Evolutionary conservation across 2,888 invertebrate species (phyloP).

Genomic region (Meiosimyza decipiens): DNA sequence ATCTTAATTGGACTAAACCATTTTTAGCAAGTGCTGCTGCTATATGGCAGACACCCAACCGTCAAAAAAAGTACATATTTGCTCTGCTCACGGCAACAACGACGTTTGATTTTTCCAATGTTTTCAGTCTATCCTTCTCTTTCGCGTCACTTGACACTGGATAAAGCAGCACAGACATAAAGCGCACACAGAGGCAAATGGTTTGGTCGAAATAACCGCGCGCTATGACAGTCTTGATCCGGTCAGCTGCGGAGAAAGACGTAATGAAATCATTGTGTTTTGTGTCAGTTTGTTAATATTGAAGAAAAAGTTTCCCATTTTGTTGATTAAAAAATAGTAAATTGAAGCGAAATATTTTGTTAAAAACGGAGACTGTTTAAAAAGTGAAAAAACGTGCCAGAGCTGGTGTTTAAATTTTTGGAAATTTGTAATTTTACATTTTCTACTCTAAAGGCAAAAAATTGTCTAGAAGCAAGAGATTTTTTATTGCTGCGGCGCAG

Average conservation of each 20-base stretch:
- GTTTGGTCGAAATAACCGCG: conserved; percentile 51
- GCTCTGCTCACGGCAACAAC: neutral
- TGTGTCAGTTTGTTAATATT: conserved; percentile 12
- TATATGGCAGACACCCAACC: conserved; percentile 19
- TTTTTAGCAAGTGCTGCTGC: neutral
- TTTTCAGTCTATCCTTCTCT: neutral
- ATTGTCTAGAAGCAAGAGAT: conserved; percentile 15
- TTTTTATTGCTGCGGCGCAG: neutral
- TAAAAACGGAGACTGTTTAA: conserved; percentile 36
- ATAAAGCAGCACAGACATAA: neutral
- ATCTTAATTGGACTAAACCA: conserved; percentile 20
- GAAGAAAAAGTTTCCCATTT: conserved; percentile 43
- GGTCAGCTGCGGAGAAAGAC: conserved; percentile 70
- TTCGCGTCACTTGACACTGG: neutral
- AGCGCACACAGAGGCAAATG: conserved; percentile 42
- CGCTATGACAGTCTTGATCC: conserved; percentile 71
- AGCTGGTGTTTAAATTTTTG: too few relatives aligned
- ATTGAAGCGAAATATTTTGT: neutral
- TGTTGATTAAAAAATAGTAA: conserved; percentile 34
- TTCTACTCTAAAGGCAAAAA: neutral
- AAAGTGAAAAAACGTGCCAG: neutral
- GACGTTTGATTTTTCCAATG: too few relatives aligned
- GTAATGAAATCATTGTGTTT: conserved; percentile 49
- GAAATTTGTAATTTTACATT: conserved; percentile 13
- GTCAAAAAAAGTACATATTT: neutral